Evolutionary conservation across 2,113 vertebrate genomes (phyloP).

Genomic region (Laticauda colubrina): DNA sequence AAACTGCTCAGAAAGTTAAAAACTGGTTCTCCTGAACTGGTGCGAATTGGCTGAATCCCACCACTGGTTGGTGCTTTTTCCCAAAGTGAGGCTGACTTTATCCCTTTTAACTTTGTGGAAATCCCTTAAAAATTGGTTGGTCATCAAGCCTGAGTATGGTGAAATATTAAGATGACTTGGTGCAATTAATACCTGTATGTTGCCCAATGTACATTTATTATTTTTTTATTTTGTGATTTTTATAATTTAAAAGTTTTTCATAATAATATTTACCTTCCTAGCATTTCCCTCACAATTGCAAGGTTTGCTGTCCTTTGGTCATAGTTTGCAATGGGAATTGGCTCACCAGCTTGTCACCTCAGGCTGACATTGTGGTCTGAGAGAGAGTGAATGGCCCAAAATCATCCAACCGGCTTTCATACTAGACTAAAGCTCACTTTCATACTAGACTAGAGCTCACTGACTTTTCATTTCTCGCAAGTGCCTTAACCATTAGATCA

Average conservation of each 20-base stretch:
- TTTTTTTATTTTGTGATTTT: neutral
- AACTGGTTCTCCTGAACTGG: too few relatives aligned
- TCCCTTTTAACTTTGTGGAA: neutral
- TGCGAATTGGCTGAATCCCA: too few relatives aligned
- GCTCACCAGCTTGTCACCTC: neutral
- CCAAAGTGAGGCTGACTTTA: neutral
- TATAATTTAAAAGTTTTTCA: neutral
- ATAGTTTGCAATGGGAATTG: neutral
- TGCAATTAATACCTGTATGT: neutral
- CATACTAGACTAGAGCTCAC: neutral
- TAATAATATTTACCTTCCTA: neutral
- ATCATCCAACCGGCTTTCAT: neutral
- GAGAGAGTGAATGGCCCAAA: neutral
- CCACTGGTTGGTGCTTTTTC: neutral
- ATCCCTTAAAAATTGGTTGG: neutral
- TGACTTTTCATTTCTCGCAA: neutral
- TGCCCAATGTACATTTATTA: neutral
- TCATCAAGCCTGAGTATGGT: neutral
- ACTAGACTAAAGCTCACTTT: neutral
- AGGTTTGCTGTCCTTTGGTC: neutral
- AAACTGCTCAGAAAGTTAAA: too few relatives aligned
- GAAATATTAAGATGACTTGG: neutral
- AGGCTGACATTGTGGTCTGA: neutral
- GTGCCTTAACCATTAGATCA: neutral
- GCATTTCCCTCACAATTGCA: neutral